A percentile compares a stretch with the other conserved stretches of the same genome.
phyloP scores from a whole-genome alignment of 2,797 vertebrate genomes.

The Thripadectes ignobilis region DNA sequence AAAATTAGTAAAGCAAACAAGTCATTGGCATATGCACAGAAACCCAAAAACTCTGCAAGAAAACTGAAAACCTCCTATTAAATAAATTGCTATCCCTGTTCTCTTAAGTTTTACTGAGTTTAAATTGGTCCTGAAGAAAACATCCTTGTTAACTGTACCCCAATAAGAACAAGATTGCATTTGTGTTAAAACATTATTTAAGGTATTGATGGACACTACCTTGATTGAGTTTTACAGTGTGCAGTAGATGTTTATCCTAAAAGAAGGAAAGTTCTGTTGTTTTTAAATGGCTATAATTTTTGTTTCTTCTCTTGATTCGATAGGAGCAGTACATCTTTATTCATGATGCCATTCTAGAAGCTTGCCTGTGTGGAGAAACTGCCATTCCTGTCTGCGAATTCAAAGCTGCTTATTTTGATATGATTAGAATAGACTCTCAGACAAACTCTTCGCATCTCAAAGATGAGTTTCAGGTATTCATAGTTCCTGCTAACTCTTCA shows the following conservation, averaged over 20 bases:
- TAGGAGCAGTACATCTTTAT: conserved; percentile 99
- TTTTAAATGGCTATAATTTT: conserved; percentile 37
- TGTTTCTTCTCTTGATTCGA: conserved; percentile 51
- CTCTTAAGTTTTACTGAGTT: neutral
- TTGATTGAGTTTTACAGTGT: conserved; percentile 9
- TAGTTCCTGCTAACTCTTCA: conserved; percentile 26
- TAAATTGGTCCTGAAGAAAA: conserved; percentile 16
- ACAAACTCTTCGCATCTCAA: conserved; percentile 99
- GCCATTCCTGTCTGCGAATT: conserved; percentile 97
- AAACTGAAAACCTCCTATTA: neutral
- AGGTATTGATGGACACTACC: neutral
- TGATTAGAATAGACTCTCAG: conserved; percentile 99
- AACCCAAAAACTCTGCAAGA: neutral
- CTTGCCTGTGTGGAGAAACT: conserved; percentile 97
- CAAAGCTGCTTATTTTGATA: conserved; percentile 98
- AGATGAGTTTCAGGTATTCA: conserved; percentile 96
- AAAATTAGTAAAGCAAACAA: neutral
- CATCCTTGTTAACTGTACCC: neutral
- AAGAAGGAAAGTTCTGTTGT: neutral
- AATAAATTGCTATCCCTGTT: neutral
- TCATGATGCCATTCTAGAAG: conserved; percentile 98
- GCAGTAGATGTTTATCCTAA: neutral
- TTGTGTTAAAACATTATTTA: neutral
- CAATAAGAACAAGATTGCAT: neutral
- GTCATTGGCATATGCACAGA: neutral